These are phyloP conservation scores for Perithous albicinctus DNA, from an alignment of 2,888 invertebrate genomes.

Conservation along the genomic window DNA sequence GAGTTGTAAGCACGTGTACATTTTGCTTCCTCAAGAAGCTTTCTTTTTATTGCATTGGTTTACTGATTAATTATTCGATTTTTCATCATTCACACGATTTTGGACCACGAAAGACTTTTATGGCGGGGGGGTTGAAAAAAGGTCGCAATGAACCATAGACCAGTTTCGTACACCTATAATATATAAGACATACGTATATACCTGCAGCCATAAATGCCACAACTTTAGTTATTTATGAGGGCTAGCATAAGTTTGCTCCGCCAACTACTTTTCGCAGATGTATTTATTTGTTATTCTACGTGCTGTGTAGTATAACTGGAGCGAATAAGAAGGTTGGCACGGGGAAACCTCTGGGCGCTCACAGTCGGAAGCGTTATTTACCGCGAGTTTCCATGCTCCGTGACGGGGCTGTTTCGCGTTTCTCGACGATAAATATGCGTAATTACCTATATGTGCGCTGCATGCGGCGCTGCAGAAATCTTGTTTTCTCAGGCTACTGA, in stretches of 20 bases:
- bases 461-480: conserved; percentile 41
- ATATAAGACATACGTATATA: conserved; percentile 45
- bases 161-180: conserved; percentile 41
- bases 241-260: conserved; percentile 75
- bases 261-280: conserved; percentile 80
- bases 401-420: conserved; percentile 69
- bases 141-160: conserved; percentile 51
- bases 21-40: too few relatives aligned
- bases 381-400: conserved; percentile 67
- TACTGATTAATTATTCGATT: too few relatives aligned
- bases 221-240: conserved; percentile 80
- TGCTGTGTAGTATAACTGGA: conserved; percentile 72
- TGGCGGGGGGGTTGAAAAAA: neutral
- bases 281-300: conserved; percentile 81
- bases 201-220: conserved; percentile 78
- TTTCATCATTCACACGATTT: too few relatives aligned
- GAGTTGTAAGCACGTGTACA: too few relatives aligned
- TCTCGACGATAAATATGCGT: conserved; percentile 76
- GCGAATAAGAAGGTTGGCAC: conserved; percentile 55
- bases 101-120: too few relatives aligned
- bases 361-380: conserved; percentile 77
- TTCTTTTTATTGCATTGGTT: too few relatives aligned
- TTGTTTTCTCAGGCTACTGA: conserved; percentile 29
- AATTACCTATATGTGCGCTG: conserved; percentile 68
- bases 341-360: conserved; percentile 27